Evolutionary conservation across 2,797 vertebrate genomes (phyloP).

Genomic region (Chrysocyon brachyurus): DNA sequence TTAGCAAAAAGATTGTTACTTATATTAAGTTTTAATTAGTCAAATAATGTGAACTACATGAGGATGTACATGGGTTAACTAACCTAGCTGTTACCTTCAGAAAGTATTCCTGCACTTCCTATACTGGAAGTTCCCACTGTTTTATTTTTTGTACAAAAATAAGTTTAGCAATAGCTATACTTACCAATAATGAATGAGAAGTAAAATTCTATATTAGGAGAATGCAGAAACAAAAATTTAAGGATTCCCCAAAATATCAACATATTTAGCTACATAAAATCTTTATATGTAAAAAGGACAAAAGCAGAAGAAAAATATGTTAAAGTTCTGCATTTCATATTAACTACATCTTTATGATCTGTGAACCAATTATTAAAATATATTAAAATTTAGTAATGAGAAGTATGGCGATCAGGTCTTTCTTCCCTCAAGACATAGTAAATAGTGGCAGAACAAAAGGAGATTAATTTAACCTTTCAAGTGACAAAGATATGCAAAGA

Average conservation of each 20-base stretch:
- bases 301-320: neutral
- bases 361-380: neutral
- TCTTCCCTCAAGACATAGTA: neutral
- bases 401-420: neutral
- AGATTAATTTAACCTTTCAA: neutral
- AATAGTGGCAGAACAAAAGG: neutral
- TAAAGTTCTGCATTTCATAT: neutral
- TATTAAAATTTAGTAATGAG: neutral
- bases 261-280: neutral
- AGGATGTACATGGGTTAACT: neutral
- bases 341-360: neutral
- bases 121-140: neutral
- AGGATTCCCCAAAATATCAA: neutral
- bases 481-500: neutral
- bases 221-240: constrained; percentile 10
- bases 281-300: neutral
- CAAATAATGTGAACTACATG: neutral
- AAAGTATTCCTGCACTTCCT: neutral
- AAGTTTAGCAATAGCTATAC: neutral
- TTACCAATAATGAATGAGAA: neutral
- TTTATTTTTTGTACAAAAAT: neutral
- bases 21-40: neutral
- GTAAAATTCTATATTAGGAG: neutral
- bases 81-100: neutral
- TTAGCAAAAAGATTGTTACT: neutral